Percentiles rank a stretch among this genome's conserved stretches.
phyloP scores from a whole-genome alignment of 2,888 invertebrate species.

The Eupithecia insigniata region DNA sequence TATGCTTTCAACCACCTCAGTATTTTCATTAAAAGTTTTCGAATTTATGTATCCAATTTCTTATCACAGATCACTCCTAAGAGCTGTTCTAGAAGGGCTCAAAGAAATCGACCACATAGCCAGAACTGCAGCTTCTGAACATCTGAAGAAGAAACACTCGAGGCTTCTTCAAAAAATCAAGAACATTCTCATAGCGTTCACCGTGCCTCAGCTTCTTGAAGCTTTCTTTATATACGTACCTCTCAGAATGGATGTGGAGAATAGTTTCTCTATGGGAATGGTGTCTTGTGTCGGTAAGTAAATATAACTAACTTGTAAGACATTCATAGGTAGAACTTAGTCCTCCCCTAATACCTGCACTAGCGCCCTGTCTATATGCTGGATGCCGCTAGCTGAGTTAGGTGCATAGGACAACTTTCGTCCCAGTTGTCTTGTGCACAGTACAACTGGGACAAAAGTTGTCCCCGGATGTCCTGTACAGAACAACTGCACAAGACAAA shows the following conservation, averaged over 20 bases:
- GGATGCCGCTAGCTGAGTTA: no score
- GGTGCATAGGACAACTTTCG: no score
- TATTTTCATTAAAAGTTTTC: background rate
- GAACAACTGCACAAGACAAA: no score
- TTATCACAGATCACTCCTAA: conserved; percentile 18
- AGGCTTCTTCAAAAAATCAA: conserved; percentile 58
- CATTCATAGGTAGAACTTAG: background rate
- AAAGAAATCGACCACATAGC: conserved; percentile 54
- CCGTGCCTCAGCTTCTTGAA: conserved; percentile 53
- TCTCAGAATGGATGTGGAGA: conserved; percentile 53
- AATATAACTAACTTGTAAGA: background rate
- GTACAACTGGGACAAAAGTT: no score
- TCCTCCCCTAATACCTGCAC: background rate
- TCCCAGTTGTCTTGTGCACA: no score
- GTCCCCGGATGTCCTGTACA: no score
- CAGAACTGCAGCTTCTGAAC: conserved; percentile 36
- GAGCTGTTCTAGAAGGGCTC: conserved; percentile 33
- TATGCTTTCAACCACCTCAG: background rate
- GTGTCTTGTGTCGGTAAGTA: conserved; percentile 70
- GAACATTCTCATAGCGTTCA: conserved; percentile 61
- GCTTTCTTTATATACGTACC: conserved; percentile 62
- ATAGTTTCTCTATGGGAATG: conserved; percentile 58
- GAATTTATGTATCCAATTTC: background rate
- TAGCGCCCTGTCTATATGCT: background rate
- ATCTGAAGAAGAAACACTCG: conserved; percentile 49